Percentiles rank a stretch among this genome's conserved stretches.
phyloP scores from a whole-genome alignment of 2,888 invertebrate species.

The Sinodicranocentrus sp. region DNA sequence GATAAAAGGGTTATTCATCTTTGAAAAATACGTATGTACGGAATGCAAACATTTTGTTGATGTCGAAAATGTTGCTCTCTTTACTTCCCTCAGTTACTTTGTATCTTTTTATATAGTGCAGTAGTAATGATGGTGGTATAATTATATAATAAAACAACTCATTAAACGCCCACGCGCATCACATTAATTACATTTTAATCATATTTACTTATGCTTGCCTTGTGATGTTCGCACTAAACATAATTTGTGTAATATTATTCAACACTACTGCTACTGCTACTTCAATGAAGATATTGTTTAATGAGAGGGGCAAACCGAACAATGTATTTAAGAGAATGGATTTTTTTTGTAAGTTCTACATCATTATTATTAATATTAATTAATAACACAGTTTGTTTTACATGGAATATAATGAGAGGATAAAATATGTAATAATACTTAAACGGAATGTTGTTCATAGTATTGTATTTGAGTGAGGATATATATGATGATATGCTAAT shows the following conservation, averaged over 20 bases:
- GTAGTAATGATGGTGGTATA: slow-evolving; percentile 13
- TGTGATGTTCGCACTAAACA: slow-evolving; percentile 28
- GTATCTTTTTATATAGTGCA: background rate
- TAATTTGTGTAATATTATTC: background rate
- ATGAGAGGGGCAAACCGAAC: slow-evolving; percentile 47
- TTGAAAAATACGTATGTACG: no score
- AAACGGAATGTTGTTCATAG: slow-evolving; percentile 59
- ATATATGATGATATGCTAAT: slow-evolving; percentile 15
- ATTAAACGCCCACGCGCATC: slow-evolving; percentile 36
- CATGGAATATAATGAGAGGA: slow-evolving; percentile 57
- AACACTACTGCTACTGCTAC: background rate
- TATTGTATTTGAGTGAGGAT: slow-evolving; percentile 14
- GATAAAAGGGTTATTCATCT: no score
- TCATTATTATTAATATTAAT: slow-evolving; percentile 39
- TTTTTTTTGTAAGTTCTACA: background rate
- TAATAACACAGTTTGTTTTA: slow-evolving; percentile 66
- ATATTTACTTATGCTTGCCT: slow-evolving; percentile 41
- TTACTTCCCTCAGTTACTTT: background rate
- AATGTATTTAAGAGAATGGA: slow-evolving; percentile 6
- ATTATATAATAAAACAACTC: slow-evolving; percentile 41
- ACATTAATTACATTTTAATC: slow-evolving; percentile 53
- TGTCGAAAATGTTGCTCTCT: no score
- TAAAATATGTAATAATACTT: slow-evolving; percentile 63
- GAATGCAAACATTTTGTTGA: no score
- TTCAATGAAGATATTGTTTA: background rate